Base-by-base conservation (phyloP, 2,113 vertebrate species). In the Leptosomus discolor region DNA sequence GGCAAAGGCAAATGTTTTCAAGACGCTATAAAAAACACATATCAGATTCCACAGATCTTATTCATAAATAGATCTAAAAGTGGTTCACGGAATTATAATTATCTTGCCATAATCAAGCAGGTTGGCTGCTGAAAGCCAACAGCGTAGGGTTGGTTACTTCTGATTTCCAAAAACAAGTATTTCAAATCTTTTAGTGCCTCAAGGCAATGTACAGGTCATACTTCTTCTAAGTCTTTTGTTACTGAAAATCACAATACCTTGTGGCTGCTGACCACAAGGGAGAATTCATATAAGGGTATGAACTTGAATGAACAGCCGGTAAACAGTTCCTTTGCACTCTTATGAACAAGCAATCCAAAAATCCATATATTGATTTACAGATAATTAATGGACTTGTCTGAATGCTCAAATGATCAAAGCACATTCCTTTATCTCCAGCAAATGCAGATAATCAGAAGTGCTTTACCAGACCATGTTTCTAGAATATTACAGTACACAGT, bases 301-400 rank as follows among this genome's bases (percentile, higher is more conserved):
- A 95, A 88, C 41, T 45, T 70, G 78, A 92, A 92, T 92, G 60
- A 80, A 22, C 30, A 68, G 27, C 34, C 32, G 71, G 73, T 30
- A 89, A 90, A 78, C 11, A 77, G 88, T 75, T 64, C 34, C 27
- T 79, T 91, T 79, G 51, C 14, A 65, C 51, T 43, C 45, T 69
- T 95, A 90, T 58, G 93, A 96, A 90, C 67, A 95, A 97, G 51
- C 50, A 92, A 93, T 94, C 65, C 4, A 45, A 87, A 97, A 96
- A 93, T 84, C 79, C 91, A 93, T 95, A 68, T 69, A 94, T 58
- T 65, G 76, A 85, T 70, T 94, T 93, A 94, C 54, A 93, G 87
- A 86, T 57, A 97, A 97, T 39, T 84, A 85, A 93, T 48, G 53
- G 11, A 88, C 81, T 63, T 96, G 56, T 89, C 79, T 81, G 60